Conservation (phyloP, 1,140 invertebrate genomes). For the Xylocopa sonorina region DNA sequence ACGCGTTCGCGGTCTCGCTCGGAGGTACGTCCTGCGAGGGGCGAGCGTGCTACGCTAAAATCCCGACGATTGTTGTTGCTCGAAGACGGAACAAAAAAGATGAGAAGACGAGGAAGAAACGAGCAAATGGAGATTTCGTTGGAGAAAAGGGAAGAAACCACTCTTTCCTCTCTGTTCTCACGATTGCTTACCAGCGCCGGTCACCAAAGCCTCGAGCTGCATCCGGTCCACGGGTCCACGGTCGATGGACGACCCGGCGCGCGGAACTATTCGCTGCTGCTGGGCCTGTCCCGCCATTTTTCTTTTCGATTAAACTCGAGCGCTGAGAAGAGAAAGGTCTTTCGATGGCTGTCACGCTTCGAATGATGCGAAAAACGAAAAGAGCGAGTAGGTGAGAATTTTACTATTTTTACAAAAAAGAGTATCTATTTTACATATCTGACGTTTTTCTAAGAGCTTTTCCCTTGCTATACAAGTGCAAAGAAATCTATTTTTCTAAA, state of each 20-base stretch:
- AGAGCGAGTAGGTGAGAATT: too few relatives aligned
- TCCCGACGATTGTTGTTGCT: neutral
- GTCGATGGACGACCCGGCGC: slow-evolving; percentile 57
- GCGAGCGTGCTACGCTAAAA: neutral
- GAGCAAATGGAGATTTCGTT: slow-evolving; percentile 54
- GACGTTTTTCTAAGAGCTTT: neutral
- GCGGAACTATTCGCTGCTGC: slow-evolving; percentile 75
- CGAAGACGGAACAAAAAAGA: slow-evolving; percentile 23
- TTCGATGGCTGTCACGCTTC: too few relatives aligned
- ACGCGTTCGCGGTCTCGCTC: slow-evolving; percentile 21
- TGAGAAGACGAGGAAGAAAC: slow-evolving; percentile 32
- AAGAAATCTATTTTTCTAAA: neutral
- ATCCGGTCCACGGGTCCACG: slow-evolving; percentile 40
- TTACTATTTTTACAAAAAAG: neutral
- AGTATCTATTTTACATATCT: neutral
- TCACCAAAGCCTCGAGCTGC: slow-evolving; percentile 61
- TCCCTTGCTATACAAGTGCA: neutral
- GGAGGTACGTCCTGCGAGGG: slow-evolving; percentile 77
- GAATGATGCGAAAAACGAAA: too few relatives aligned
- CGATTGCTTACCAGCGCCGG: slow-evolving; percentile 79
- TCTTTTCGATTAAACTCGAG: too few relatives aligned
- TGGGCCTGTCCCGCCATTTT: slow-evolving; percentile 5
- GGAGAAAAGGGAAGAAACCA: slow-evolving; percentile 65
- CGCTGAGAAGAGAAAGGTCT: too few relatives aligned
- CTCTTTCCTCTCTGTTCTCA: slow-evolving; percentile 70